A percentile compares a stretch with the other conserved stretches of the same genome.
These are phyloP conservation scores for Bombus sibiricus DNA, from an alignment of 1,140 invertebrate species.

Conservation along the genomic window DNA sequence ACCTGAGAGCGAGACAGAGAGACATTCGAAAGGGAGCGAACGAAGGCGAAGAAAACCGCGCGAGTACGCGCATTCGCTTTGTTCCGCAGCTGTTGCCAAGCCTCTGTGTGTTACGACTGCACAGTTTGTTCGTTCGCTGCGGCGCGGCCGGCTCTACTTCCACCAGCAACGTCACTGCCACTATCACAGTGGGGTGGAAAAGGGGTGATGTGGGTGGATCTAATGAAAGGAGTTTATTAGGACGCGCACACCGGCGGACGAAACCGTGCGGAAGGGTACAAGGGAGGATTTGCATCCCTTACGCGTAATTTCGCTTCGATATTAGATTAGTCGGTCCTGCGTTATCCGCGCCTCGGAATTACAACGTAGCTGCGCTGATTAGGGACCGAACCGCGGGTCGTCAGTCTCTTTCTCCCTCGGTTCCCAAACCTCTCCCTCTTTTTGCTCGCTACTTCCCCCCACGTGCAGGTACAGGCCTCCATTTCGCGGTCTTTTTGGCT, in stretches of 20 bases:
- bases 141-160: background rate
- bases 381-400: slow-evolving; percentile 52
- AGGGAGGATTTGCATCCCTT: slow-evolving; percentile 71
- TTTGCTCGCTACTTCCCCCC: too few relatives aligned
- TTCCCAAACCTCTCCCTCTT: slow-evolving; percentile 4
- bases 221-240: slow-evolving; percentile 72
- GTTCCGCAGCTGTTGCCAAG: slow-evolving; percentile 66
- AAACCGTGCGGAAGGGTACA: slow-evolving; percentile 19
- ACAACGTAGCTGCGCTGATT: slow-evolving; percentile 56
- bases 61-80: slow-evolving; percentile 42
- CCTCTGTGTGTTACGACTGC: slow-evolving; percentile 63
- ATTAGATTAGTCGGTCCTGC: slow-evolving; percentile 71
- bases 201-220: slow-evolving; percentile 40
- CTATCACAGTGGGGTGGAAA: background rate
- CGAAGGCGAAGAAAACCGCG: slow-evolving; percentile 58
- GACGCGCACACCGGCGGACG: slow-evolving; percentile 45
- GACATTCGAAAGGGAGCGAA: background rate
- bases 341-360: slow-evolving; percentile 60
- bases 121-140: slow-evolving; percentile 67
- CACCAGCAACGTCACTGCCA: background rate
- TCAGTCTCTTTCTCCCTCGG: slow-evolving; percentile 4
- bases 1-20: background rate
- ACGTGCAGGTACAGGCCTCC: background rate
- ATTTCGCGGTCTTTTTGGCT: slow-evolving; percentile 32
- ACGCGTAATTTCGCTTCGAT: slow-evolving; percentile 74